Evolutionary conservation across 2,113 vertebrate genomes (phyloP).

Genomic region (Phylloscopus whistleri): DNA sequence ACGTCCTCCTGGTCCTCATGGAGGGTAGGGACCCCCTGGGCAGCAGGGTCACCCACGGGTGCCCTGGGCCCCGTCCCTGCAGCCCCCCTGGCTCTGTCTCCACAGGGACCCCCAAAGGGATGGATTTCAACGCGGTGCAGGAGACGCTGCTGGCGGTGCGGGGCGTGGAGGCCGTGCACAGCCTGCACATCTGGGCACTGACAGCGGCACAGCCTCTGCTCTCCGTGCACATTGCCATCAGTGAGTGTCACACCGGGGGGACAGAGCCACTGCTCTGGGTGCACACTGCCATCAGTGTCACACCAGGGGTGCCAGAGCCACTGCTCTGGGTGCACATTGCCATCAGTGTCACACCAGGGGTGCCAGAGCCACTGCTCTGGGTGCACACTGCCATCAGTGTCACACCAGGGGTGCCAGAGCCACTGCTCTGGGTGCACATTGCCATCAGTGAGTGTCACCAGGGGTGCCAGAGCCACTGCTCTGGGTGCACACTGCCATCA

Average conservation of each 20-base stretch:
- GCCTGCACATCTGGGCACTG: slow-evolving; percentile 88
- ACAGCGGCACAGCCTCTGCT: slow-evolving; percentile 48
- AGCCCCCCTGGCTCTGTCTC: accelerated
- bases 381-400: too few species aligned
- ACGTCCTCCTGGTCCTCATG: slow-evolving; percentile 87
- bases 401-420: too few species aligned
- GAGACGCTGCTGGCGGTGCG: slow-evolving; percentile 77
- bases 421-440: not conserved
- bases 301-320: too few species aligned
- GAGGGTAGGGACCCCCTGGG: slow-evolving; percentile 71
- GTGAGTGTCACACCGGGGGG: slow-evolving; percentile 56
- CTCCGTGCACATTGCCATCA: not conserved
- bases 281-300: too few species aligned
- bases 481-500: not conserved
- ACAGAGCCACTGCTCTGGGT: not conserved
- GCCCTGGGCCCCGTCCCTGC: accelerated
- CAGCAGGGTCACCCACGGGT: accelerated
- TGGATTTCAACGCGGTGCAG: slow-evolving; percentile 74
- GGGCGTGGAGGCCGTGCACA: slow-evolving; percentile 81
- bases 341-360: too few species aligned
- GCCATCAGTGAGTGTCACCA: slow-evolving; percentile 58
- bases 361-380: not conserved
- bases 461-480: not conserved
- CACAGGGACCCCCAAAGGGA: slow-evolving; percentile 68
- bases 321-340: not conserved